A percentile compares a stretch with the other conserved stretches of the same genome.
Conservation (phyloP, 2,888 invertebrate species). For the Zelleria hepariella region DNA sequence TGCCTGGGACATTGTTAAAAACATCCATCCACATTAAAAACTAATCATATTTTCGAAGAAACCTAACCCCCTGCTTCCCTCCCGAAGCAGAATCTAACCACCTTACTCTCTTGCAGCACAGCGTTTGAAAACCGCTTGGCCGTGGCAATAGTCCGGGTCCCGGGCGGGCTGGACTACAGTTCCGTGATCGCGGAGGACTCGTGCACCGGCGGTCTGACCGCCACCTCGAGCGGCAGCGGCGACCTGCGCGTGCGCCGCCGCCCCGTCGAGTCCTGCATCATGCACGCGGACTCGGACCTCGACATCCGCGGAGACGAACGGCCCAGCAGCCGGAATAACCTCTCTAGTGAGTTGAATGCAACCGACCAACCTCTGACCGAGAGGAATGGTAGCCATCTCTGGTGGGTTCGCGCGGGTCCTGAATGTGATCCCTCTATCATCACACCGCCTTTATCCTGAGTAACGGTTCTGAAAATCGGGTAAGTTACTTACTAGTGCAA, state of each 20-base stretch:
- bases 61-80: too few species aligned
- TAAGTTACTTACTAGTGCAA: too few species aligned
- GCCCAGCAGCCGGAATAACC: constrained; percentile 34
- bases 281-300: constrained; percentile 81
- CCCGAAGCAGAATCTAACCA: too few species aligned
- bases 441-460: too few species aligned
- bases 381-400: too few species aligned
- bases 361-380: too few species aligned
- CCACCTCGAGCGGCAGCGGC: constrained; percentile 48
- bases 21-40: too few species aligned
- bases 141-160: constrained; percentile 88
- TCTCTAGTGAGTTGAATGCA: constrained; percentile 38
- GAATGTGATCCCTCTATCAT: too few species aligned
- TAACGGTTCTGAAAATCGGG: too few species aligned
- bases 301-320: constrained; percentile 66
- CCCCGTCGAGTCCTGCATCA: constrained; percentile 37
- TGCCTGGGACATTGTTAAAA: too few species aligned
- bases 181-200: constrained; percentile 52
- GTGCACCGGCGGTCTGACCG: constrained; percentile 44
- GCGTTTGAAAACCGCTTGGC: constrained; percentile 94
- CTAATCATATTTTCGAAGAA: too few species aligned
- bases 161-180: constrained; percentile 88
- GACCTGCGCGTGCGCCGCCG: constrained; percentile 54
- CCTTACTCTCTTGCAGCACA: constrained; percentile 70
- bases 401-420: too few species aligned